Evolutionary conservation across 2,797 vertebrate species (phyloP), one percentile per base, ranked within the genome.

Genomic region (Microctenopoma steveboyesi): DNA sequence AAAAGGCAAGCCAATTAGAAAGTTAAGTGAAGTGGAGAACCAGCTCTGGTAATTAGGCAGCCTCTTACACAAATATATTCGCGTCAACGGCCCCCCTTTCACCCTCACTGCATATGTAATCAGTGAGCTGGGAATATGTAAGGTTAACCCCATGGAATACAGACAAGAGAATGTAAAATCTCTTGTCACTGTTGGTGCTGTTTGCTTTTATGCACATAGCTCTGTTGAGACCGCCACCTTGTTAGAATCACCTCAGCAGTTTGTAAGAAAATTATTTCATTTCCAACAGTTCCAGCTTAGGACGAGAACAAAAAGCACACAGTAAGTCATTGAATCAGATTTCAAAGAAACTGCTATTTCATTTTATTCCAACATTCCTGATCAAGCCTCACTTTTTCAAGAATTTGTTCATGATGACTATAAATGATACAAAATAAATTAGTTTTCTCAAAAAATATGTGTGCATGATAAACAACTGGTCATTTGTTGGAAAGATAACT

Each of bases 1-100:
- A 96, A 97, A 96, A 97, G 96, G 95, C 95, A 95, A 96, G 95
- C 93, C 96, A 98, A 97, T 98, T 98, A 98, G 94, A 96, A 96
- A 96, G 96, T 96, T 96, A 96, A 98, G 95, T 95, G 95, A 96
- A 97, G 96, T 97, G 96, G 92, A 96, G 94, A 96, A 96, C 95
- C 93, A 94, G 94, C 95, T 94, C 91, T 92, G 91, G 91, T 94
- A 94, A 95, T 96, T 95, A 95, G 94, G 93, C 92, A 83, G 85
- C 85, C 78, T 88, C 87, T 91, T 94, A 93, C 86, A 86, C 89
- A 90, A 92, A 92, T 88, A 88, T 90, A 87, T 90, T 89, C 82
- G 58, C 72, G 60, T 85, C 72, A 13, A 62, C 47, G 62, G 53
- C 72, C 76, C 82, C 75, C 86, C 82, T 79, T 69, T 86, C 82